These are phyloP conservation scores for Cephus pygmeus DNA, from an alignment of 2,888 invertebrate species.

Conservation along the genomic window DNA sequence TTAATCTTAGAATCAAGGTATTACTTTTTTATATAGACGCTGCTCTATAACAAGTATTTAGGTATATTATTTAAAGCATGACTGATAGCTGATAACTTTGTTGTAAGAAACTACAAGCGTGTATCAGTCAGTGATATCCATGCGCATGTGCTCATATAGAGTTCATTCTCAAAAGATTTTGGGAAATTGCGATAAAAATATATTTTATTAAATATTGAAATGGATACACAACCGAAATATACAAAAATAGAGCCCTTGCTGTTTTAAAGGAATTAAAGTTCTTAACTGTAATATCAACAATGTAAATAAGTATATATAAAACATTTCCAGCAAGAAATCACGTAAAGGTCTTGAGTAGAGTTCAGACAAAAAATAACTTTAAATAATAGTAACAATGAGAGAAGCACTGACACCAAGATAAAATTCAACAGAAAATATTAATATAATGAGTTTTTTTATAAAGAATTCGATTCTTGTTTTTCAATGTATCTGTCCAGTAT, in stretches of 20 bases:
- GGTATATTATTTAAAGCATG: neutral
- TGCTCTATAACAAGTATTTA: neutral
- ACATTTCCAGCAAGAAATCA: too few species aligned
- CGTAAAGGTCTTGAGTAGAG: neutral
- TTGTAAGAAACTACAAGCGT: neutral
- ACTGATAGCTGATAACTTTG: neutral
- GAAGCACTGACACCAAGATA: neutral
- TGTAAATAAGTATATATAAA: neutral
- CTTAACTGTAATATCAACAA: neutral
- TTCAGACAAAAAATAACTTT: neutral
- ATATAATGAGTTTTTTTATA: neutral
- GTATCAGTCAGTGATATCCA: neutral
- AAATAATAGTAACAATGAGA: neutral
- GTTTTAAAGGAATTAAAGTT: neutral
- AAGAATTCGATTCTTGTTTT: constrained; percentile 68
- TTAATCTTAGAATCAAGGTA: neutral
- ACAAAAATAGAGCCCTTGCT: neutral
- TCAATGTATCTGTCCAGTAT: constrained; percentile 81
- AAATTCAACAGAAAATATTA: neutral
- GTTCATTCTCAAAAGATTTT: neutral
- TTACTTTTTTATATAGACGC: neutral
- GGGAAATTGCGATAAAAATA: neutral
- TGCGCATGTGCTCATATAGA: neutral
- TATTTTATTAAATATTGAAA: neutral
- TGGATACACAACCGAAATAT: neutral